These are phyloP conservation scores for Meteorus cinctellus DNA, from an alignment of 2,888 invertebrate species.

Conservation along the genomic window DNA sequence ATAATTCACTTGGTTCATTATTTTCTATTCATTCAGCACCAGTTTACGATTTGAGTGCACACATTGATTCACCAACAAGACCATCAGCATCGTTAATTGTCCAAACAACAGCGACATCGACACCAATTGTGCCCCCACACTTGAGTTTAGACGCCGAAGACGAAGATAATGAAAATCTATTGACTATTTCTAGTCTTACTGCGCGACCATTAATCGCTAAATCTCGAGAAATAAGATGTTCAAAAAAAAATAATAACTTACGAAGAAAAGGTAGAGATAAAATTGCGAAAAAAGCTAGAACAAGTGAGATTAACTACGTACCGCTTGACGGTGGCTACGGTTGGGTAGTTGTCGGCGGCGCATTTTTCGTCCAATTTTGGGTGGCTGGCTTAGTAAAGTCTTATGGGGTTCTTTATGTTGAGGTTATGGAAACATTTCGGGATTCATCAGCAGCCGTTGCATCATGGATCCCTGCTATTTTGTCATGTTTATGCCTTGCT, in stretches of 20 bases:
- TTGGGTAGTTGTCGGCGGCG: slow-evolving; percentile 85
- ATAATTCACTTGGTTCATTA: slow-evolving; percentile 77
- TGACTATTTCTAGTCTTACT: slow-evolving; percentile 83
- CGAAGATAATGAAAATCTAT: slow-evolving; percentile 82
- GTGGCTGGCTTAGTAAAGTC: slow-evolving; percentile 87
- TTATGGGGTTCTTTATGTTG: slow-evolving; percentile 86
- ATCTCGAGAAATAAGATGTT: slow-evolving; percentile 77
- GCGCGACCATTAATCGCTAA: slow-evolving; percentile 83
- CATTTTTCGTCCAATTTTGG: slow-evolving; percentile 87
- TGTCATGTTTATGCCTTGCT: slow-evolving; percentile 84
- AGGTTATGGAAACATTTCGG: slow-evolving; percentile 86
- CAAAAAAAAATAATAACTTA: slow-evolving; percentile 58
- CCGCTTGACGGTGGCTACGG: slow-evolving; percentile 85
- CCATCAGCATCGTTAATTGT: slow-evolving; percentile 74
- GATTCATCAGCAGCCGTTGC: slow-evolving; percentile 84
- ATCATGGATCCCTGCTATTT: slow-evolving; percentile 86
- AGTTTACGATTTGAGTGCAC: slow-evolving; percentile 67
- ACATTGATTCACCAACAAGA: slow-evolving; percentile 66
- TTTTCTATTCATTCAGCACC: slow-evolving; percentile 83
- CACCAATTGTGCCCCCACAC: slow-evolving; percentile 70
- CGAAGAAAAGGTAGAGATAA: slow-evolving; percentile 52
- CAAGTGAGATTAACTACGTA: slow-evolving; percentile 62
- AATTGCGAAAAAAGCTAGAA: slow-evolving; percentile 49
- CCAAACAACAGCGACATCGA: slow-evolving; percentile 71
- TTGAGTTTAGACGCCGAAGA: slow-evolving; percentile 75